These are phyloP conservation scores for Zaprionus capensis DNA, from an alignment of 1,140 invertebrate species.

Conservation along the genomic window DNA sequence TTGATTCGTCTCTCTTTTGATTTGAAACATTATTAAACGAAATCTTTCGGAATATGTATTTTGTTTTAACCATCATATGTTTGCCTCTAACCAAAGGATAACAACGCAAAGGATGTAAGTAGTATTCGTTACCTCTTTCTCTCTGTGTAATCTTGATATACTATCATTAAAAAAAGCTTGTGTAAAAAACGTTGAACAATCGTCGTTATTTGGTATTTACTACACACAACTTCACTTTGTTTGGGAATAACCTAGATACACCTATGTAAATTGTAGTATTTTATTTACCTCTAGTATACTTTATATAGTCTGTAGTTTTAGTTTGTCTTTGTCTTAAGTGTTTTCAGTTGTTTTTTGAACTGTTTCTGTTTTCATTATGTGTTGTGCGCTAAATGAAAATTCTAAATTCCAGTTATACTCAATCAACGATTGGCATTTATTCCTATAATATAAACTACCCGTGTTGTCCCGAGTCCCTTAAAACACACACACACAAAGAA, in stretches of 20 bases:
- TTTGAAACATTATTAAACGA: constrained; percentile 5
- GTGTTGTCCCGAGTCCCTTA: constrained; percentile 40
- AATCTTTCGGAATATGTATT: constrained; percentile 52
- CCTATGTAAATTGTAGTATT: constrained; percentile 11
- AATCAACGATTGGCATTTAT: constrained; percentile 55
- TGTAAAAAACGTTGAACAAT: constrained; percentile 45
- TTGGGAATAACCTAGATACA: constrained; percentile 24
- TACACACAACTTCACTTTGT: constrained; percentile 47
- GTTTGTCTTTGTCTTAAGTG: constrained; percentile 7
- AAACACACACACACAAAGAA: constrained; percentile 23
- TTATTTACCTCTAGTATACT: not conserved
- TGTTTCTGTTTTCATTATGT: constrained; percentile 39
- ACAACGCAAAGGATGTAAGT: constrained; percentile 82
- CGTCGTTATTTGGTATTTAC: constrained; percentile 42
- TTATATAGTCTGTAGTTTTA: constrained; percentile 9
- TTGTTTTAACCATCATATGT: constrained; percentile 66
- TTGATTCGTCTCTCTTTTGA: not conserved
- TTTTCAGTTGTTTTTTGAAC: constrained; percentile 8
- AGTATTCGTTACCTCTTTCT: constrained; percentile 59
- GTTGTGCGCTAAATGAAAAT: constrained; percentile 54
- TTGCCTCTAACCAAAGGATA: constrained; percentile 69
- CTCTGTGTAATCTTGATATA: constrained; percentile 18
- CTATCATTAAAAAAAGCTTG: constrained; percentile 45
- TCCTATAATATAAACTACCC: constrained; percentile 10
- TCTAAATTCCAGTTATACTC: constrained; percentile 53